A percentile compares a stretch with the other conserved stretches of the same genome.
These are phyloP conservation scores for Leiothrix lutea DNA, from an alignment of 2,113 vertebrate species.

Conservation along the genomic window DNA sequence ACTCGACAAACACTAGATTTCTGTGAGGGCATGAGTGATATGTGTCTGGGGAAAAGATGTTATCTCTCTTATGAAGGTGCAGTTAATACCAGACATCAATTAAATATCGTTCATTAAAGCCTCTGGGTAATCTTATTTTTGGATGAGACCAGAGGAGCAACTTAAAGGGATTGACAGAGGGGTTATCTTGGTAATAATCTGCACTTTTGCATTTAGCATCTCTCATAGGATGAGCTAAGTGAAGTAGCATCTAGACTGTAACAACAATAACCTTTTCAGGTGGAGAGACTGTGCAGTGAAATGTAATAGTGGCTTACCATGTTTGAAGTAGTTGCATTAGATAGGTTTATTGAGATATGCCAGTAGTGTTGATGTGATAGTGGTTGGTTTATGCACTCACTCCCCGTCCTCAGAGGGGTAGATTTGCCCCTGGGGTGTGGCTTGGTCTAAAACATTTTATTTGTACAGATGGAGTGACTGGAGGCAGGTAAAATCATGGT, in stretches of 20 bases:
- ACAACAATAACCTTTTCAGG: constrained; percentile 29
- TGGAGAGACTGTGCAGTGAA: constrained; percentile 1
- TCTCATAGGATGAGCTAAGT: background rate
- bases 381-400: background rate
- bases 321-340: background rate
- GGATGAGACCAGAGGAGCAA: constrained; percentile 6
- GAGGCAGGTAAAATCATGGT: background rate
- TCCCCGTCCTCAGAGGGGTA: background rate
- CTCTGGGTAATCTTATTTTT: constrained; percentile 58
- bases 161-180: background rate
- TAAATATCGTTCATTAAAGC: constrained; percentile 59
- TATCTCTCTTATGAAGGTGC: constrained; percentile 25
- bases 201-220: background rate
- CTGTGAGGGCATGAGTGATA: constrained; percentile 38
- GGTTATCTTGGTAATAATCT: constrained; percentile 27
- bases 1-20: constrained; percentile 53
- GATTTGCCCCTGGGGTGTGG: background rate
- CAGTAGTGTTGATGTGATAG: background rate
- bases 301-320: background rate
- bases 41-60: background rate
- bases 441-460: background rate
- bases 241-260: background rate
- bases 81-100: constrained; percentile 50
- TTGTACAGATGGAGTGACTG: background rate
- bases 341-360: background rate